phyloP scores from a whole-genome alignment of 2,888 invertebrate species.

The Drosophila pseudotakahashii region DNA sequence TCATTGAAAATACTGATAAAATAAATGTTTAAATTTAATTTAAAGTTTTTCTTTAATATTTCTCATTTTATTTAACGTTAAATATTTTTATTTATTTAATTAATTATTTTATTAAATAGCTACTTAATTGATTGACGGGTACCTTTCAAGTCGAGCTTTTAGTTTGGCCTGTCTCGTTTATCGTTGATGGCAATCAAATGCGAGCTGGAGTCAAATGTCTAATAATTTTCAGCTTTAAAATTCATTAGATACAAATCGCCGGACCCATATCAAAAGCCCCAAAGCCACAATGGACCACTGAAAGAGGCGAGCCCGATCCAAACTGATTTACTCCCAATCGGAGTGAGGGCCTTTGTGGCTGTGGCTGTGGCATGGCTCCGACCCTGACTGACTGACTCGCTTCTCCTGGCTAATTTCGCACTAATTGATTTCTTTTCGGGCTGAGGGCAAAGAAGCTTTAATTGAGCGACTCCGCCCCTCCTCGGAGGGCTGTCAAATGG shows the following conservation, averaged over 20 bases:
- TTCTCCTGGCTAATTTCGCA: constrained; percentile 67
- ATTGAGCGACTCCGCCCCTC: constrained; percentile 58
- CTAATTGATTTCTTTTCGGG: constrained; percentile 73
- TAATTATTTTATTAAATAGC: neutral
- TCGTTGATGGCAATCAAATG: constrained; percentile 51
- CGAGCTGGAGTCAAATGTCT: constrained; percentile 59
- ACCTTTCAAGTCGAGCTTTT: constrained; percentile 23
- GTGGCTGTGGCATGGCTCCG: neutral
- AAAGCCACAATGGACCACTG: constrained; percentile 50
- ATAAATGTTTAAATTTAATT: too few species aligned
- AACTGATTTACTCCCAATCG: constrained; percentile 58
- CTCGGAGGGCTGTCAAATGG: constrained; percentile 63
- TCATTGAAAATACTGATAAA: too few species aligned
- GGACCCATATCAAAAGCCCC: constrained; percentile 66
- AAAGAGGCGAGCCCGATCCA: constrained; percentile 10
- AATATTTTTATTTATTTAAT: neutral
- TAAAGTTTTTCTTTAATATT: too few species aligned
- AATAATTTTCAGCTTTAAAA: constrained; percentile 75
- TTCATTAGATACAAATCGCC: constrained; percentile 71
- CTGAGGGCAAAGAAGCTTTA: constrained; percentile 59
- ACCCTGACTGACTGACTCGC: constrained; percentile 25
- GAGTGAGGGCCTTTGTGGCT: constrained; percentile 32
- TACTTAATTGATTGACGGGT: constrained; percentile 1
- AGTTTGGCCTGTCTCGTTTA: neutral
- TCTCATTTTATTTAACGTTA: too few species aligned